Evolutionary conservation across 2,888 invertebrate genomes (phyloP), one percentile per base, ranked within the genome.

Genomic region (Netelia melanura): DNA sequence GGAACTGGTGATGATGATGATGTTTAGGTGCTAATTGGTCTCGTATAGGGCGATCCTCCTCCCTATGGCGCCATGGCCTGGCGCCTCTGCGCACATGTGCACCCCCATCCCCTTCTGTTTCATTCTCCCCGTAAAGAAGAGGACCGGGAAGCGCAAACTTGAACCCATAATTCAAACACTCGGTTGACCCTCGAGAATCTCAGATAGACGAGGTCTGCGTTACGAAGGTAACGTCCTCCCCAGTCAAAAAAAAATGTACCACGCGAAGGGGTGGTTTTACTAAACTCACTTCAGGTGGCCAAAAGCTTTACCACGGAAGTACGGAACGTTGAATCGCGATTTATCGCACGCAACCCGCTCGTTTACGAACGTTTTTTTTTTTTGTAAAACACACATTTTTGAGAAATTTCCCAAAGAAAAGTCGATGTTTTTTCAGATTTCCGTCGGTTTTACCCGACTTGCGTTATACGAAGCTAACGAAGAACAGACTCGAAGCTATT

Each of bases 11-110:
- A 62, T 38, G 62, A 74, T 62, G 74, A 75, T 75, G 85, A 81
- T 81, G 84, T 83, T 85, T 87, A 89, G 89, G 92, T 92, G 93
- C 91, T 93, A 92, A 92, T 92, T 93, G 92, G 91, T 87, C 86
- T 84, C 89, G 89, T 86, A 88, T 3, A 52, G 70, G 6, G 23
- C 5, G 56, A 2, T 6, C 21, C 84, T 89, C 88, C 84, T 76
- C 86, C 88, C 54, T 61, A 72, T 86, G 87, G 88, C 87, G 88
- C 88, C 88, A 87, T 70, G 76, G 83, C 56, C 80, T 76, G 87
- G 84, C 84, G 84, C 86, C 86, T 61, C 43, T 79, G 52, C 38
- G 43, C 77, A 21, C 87, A 87, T 86, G 86, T 86, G 86, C 87
- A 86, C 75, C 23, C 58, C 30, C 30, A 30, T 30, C 2, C 25